Base-by-base conservation (phyloP, 1,140 invertebrate species). In the Bombus cullumanus region DNA sequence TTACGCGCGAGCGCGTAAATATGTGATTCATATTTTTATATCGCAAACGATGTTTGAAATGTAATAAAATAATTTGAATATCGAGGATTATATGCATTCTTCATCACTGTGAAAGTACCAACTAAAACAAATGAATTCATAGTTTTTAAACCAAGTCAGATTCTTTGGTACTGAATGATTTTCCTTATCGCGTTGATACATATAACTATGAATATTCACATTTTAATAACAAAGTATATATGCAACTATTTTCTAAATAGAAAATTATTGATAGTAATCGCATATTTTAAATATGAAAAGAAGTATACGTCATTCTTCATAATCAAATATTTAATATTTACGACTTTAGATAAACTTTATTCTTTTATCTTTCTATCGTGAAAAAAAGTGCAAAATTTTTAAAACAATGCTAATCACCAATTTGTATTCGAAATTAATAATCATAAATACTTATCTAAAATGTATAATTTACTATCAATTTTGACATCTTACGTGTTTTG, bases 151-250 rank as follows among this genome's bases (percentile, higher is more conserved):
- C 64, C 71, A 76, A 76, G 41, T 83, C 81, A 83, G 73, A 62
- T 83, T 83, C 81, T 83, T 83, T 83, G 81, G 81, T 83, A 83
- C 73, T 76, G 59, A 83, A 76, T 62, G 41, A 53, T 83, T 37
- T 43, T 83, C 28, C 31, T 41, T 83, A 68, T 76, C 81, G 62
- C 81, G 31, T 64, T 39, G 37, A 83, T 83, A 76, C 6, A 34
- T 83, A 74, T 25, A 76, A 76, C 73, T 83, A 83, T 66, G 31
- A 47, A 47, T 83, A 76, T 83, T 83, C 72, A 76, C 81, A 83
- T 68, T 83, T 34, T 64, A 64, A 83, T 66, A 75, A 82, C 31
- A 83, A 83, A 76, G 25, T 83, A 66, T 64, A 62, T 78, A n/a
- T 68, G 71, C 59, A 75, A 64, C 59, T 76, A 83, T 31, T 53